Evolutionary conservation across 2,113 vertebrate genomes (phyloP).

Genomic region (Apistogramma diplotaenia): DNA sequence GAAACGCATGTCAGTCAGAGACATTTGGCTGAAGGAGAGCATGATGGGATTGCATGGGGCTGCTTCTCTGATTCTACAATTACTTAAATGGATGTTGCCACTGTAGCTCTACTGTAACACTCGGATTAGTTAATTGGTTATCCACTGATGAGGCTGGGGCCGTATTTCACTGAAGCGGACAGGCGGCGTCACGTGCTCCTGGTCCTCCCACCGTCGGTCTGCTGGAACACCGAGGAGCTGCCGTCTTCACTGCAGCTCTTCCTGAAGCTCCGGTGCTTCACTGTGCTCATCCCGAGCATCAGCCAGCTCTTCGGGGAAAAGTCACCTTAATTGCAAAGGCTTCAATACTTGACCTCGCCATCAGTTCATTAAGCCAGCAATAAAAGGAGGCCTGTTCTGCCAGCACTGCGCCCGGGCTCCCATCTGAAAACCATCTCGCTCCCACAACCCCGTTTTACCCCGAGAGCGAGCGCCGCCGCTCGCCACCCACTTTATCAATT

Average conservation of each 20-base stretch:
- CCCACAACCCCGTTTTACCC: neutral
- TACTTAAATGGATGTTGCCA: slow-evolving; percentile 65
- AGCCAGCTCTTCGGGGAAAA: slow-evolving; percentile 48
- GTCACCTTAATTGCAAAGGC: slow-evolving; percentile 56
- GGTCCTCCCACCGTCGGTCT: slow-evolving; percentile 58
- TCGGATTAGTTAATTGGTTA: slow-evolving; percentile 72
- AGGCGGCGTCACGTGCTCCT: slow-evolving; percentile 51
- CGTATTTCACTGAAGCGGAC: slow-evolving; percentile 59
- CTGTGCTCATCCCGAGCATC: slow-evolving; percentile 24
- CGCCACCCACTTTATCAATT: slow-evolving; percentile 68
- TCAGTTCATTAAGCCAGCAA: slow-evolving; percentile 69
- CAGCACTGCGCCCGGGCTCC: slow-evolving; percentile 44
- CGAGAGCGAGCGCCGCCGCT: slow-evolving; percentile 23
- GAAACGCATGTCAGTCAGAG: slow-evolving; percentile 48
- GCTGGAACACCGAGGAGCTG: slow-evolving; percentile 24
- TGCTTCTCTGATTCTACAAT: slow-evolving; percentile 68
- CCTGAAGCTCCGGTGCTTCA: slow-evolving; percentile 6
- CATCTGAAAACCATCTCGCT: slow-evolving; percentile 54
- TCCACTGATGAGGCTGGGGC: slow-evolving; percentile 50
- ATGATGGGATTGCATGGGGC: slow-evolving; percentile 62
- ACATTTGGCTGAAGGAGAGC: slow-evolving; percentile 40
- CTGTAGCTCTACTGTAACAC: slow-evolving; percentile 47
- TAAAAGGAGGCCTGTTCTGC: slow-evolving; percentile 52
- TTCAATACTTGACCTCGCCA: slow-evolving; percentile 57
- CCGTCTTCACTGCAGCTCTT: slow-evolving; percentile 6